phyloP scores from a whole-genome alignment of 1,140 invertebrate genomes.

The Octopus bimaculoides region DNA sequence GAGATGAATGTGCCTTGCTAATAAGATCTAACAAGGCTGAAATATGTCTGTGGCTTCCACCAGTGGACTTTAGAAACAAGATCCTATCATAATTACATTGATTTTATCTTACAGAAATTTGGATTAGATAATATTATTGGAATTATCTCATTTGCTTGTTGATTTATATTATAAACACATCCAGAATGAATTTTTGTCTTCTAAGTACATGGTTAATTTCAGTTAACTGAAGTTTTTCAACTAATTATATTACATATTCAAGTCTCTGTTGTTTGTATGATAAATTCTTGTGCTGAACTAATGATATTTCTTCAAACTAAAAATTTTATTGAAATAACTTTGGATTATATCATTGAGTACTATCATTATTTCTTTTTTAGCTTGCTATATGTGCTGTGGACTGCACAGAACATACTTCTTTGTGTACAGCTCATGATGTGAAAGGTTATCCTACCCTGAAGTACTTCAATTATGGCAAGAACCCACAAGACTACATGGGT shows the following conservation, averaged over 20 bases:
- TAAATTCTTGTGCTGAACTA: neutral
- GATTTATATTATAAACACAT: too few relatives aligned
- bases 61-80: too few relatives aligned
- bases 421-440: conserved; percentile 72
- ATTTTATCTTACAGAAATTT: too few relatives aligned
- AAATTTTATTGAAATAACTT: neutral
- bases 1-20: too few relatives aligned
- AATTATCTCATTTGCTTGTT: too few relatives aligned
- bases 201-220: too few relatives aligned
- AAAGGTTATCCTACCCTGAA: conserved; percentile 84
- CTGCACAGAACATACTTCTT: conserved; percentile 68
- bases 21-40: too few relatives aligned
- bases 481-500: conserved; percentile 68
- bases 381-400: conserved; percentile 80
- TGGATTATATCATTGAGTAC: neutral
- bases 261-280: neutral
- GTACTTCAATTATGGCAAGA: conserved; percentile 82
- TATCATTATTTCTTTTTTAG: conserved; percentile 42
- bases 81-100: too few relatives aligned
- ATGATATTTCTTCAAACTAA: neutral
- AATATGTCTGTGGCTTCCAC: too few relatives aligned
- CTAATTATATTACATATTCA: neutral
- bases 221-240: too few relatives aligned
- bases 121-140: too few relatives aligned
- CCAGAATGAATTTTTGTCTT: too few relatives aligned